Percentiles rank a stretch among this genome's conserved stretches.
Evolutionary conservation across 1,140 invertebrate species (phyloP).

Genomic region (Drosophila mauritiana): DNA sequence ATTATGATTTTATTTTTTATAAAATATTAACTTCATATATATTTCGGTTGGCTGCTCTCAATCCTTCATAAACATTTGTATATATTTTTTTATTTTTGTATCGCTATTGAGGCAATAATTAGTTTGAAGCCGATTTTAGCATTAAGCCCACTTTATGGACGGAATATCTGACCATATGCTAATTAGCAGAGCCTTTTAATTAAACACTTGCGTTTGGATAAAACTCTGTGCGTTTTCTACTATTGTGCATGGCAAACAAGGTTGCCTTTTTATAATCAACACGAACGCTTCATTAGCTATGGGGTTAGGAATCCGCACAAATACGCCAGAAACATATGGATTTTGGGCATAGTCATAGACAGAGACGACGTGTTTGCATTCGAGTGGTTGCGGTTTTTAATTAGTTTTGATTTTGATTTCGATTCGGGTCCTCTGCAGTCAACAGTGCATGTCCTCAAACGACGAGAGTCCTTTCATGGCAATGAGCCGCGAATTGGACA

Average conservation of each 20-base stretch:
- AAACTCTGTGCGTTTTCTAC: constrained; percentile 26
- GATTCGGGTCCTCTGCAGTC: constrained; percentile 37
- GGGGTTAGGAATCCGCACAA: not conserved
- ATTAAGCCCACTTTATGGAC: constrained; percentile 10
- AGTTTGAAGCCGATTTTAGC: not conserved
- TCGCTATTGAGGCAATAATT: not conserved
- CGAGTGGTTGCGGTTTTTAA: constrained; percentile 55
- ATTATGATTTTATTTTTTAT: no score
- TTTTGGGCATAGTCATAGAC: constrained; percentile 12
- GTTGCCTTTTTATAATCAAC: constrained; percentile 48
- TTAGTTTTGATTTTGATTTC: constrained; percentile 60
- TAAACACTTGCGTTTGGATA: constrained; percentile 42
- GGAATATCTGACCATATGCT: constrained; percentile 36
- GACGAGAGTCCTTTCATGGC: constrained; percentile 47
- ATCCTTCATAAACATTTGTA: not conserved
- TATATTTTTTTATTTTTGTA: no score
- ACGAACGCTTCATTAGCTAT: constrained; percentile 34
- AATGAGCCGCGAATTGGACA: constrained; percentile 55
- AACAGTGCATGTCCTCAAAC: constrained; percentile 44
- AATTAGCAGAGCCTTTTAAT: constrained; percentile 52
- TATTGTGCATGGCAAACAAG: not conserved
- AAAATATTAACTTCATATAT: no score
- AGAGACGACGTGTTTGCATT: constrained; percentile 17
- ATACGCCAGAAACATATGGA: not conserved
- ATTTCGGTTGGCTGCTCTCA: no score